A percentile compares a stretch with the other conserved stretches of the same genome.
Evolutionary conservation across 1,140 invertebrate genomes (phyloP).

Genomic region (Ectropis grisescens): DNA sequence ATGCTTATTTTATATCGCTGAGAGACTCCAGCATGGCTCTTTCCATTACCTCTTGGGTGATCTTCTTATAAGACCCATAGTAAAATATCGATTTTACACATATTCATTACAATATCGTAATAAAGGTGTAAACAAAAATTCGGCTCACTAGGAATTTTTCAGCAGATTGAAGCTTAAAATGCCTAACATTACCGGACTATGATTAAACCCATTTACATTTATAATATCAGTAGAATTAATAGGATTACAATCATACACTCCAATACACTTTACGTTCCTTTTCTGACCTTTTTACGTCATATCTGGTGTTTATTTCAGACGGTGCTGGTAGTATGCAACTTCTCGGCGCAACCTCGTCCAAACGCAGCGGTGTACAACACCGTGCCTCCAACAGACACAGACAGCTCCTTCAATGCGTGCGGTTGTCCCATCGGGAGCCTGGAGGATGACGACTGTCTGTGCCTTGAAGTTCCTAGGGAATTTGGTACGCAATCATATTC

Average conservation of each 20-base stretch:
- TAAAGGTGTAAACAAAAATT: too few relatives aligned
- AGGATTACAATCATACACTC: background rate
- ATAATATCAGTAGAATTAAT: background rate
- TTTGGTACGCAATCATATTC: too few relatives aligned
- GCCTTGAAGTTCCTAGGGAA: constrained; percentile 20
- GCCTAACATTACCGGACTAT: background rate
- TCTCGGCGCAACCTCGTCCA: constrained; percentile 16
- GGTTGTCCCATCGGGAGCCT: constrained; percentile 34
- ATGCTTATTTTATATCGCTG: too few relatives aligned
- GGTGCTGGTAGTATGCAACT: constrained; percentile 43
- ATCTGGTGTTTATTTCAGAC: constrained; percentile 20
- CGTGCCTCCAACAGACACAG: constrained; percentile 9
- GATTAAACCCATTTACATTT: too few relatives aligned
- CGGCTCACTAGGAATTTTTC: too few relatives aligned
- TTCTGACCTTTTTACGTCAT: background rate
- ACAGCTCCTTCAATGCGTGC: constrained; percentile 10
- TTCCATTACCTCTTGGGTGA: too few relatives aligned
- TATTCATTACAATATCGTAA: background rate
- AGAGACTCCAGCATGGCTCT: too few relatives aligned
- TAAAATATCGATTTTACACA: background rate
- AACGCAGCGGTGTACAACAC: constrained; percentile 19
- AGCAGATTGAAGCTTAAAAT: too few relatives aligned
- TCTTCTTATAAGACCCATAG: background rate
- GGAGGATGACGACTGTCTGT: constrained; percentile 40
- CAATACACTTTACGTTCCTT: background rate